These are phyloP conservation scores for Caenorhabditis sp. DNA, from an alignment of 2,888 invertebrate genomes.

Conservation along the genomic window DNA sequence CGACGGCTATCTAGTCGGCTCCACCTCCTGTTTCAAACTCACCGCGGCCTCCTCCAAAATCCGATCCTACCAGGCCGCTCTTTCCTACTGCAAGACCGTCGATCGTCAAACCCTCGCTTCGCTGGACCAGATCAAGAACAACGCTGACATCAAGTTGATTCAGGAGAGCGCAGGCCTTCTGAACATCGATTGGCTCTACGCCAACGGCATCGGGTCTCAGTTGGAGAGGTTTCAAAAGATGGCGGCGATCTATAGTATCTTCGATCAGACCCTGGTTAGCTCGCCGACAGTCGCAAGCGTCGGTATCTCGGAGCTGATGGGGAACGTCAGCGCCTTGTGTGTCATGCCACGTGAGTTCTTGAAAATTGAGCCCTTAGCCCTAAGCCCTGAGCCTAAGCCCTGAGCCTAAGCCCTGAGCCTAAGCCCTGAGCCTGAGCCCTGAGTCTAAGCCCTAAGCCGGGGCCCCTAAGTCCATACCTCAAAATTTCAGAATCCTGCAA, in stretches of 20 bases:
- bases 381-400: no score
- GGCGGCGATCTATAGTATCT: constrained; percentile 36
- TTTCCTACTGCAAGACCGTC: constrained; percentile 8
- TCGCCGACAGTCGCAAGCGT: constrained; percentile 14
- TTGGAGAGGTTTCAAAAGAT: constrained; percentile 23
- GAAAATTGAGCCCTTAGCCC: no score
- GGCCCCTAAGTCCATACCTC: no score
- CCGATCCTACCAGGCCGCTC: constrained; percentile 11
- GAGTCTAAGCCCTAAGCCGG: no score
- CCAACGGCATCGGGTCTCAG: constrained; percentile 34
- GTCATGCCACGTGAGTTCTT: constrained; percentile 39
- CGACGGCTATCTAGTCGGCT: constrained; percentile 3
- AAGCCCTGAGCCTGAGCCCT: not conserved
- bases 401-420: no score
- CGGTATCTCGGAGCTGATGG: constrained; percentile 9
- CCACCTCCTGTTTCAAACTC: not conserved
- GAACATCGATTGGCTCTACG: constrained; percentile 32
- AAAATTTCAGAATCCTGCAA: constrained; percentile 33
- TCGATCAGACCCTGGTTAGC: constrained; percentile 22
- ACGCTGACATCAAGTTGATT: constrained; percentile 19
- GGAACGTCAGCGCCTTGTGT: constrained; percentile 38
- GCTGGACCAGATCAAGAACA: constrained; percentile 17
- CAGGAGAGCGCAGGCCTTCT: constrained; percentile 20
- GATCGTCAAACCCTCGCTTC: constrained; percentile 31
- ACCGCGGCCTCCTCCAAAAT: not conserved